Evolutionary conservation across 2,113 vertebrate genomes (phyloP).

Genomic region (Erinaceus europaeus): DNA sequence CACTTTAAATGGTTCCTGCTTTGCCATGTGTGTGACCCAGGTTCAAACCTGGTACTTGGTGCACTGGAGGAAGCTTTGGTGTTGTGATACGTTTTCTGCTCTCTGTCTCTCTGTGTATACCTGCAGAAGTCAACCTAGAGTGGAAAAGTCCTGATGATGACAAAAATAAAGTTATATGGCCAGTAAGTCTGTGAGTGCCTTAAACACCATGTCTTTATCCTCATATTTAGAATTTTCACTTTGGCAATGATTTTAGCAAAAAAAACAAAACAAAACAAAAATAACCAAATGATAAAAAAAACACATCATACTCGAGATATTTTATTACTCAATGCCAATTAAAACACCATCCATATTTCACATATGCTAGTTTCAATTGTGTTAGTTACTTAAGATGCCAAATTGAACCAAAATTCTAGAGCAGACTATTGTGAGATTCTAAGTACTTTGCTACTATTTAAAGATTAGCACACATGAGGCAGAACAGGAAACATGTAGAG

Average conservation of each 20-base stretch:
- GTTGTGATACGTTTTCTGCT: too few relatives aligned
- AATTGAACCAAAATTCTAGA: slow-evolving; percentile 29
- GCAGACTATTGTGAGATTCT: background rate
- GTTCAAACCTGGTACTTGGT: too few relatives aligned
- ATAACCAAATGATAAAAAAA: background rate
- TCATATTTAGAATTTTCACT: background rate
- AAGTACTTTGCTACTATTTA: slow-evolving; percentile 17
- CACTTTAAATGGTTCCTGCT: too few relatives aligned
- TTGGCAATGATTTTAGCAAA: background rate
- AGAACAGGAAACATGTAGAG: background rate
- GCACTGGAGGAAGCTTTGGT: too few relatives aligned
- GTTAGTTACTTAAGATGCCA: slow-evolving; percentile 16
- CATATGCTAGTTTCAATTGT: background rate
- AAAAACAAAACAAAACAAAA: background rate
- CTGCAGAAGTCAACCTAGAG: too few relatives aligned
- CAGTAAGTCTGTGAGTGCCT: background rate
- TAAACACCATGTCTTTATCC: background rate
- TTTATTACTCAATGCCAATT: background rate
- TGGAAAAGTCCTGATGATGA: too few relatives aligned
- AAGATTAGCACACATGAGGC: background rate
- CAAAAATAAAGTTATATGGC: too few relatives aligned
- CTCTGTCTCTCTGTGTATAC: too few relatives aligned
- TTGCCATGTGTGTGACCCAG: too few relatives aligned
- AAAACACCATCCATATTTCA: background rate
- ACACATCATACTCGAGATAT: background rate